Conservation (phyloP, 1,140 invertebrate species). For the Panulirus ornatus region DNA sequence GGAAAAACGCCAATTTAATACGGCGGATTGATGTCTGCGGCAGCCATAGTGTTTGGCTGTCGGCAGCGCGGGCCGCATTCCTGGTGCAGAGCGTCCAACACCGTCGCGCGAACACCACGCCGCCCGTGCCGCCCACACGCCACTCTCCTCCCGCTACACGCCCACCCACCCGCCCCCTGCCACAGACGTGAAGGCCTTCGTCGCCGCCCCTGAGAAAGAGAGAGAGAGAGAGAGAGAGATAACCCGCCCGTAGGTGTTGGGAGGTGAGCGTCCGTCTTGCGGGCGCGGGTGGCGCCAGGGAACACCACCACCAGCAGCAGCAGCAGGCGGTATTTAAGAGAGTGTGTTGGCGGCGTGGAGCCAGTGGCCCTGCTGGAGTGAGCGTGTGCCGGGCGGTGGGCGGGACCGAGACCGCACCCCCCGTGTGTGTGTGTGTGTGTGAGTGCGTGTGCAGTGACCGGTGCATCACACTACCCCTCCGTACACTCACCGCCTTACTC, state of each 20-base stretch:
- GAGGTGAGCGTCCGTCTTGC: neutral
- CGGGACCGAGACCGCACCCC: neutral
- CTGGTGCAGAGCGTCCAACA: slow-evolving; percentile 3
- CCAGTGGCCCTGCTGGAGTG: neutral
- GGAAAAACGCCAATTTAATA: neutral
- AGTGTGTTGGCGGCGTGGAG: neutral
- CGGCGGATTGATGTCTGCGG: neutral
- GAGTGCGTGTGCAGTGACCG: neutral
- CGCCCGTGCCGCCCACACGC: neutral
- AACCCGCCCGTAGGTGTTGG: no score
- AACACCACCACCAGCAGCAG: no score
- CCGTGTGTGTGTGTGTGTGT: neutral
- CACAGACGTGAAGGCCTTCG: no score
- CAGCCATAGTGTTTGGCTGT: slow-evolving; percentile 3
- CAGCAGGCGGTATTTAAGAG: neutral
- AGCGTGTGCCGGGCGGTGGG: neutral
- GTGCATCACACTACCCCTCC: neutral
- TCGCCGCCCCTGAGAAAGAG: neutral
- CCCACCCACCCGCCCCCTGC: neutral
- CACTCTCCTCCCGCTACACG: neutral
- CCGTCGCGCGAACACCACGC: neutral
- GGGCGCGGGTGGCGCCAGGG: neutral
- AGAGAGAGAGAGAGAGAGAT: no score
- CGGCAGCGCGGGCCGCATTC: slow-evolving; percentile 5
- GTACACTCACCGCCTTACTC: neutral